Evolutionary conservation across 1,140 invertebrate genomes (phyloP).

Genomic region (Ganaspis sp.): DNA sequence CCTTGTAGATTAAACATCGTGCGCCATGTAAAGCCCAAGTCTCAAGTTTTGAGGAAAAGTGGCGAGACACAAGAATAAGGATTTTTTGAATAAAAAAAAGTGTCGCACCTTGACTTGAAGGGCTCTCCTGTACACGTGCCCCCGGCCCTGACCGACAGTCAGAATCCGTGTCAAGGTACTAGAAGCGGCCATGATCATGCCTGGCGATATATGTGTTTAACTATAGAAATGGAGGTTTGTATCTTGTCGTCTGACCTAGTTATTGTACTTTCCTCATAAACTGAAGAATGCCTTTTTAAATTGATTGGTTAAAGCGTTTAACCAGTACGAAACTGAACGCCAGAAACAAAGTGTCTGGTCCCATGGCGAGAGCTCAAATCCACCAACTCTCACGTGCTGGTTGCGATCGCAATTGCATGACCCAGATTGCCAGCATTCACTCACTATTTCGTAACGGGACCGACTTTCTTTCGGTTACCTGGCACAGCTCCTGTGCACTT

Average conservation of each 20-base stretch:
- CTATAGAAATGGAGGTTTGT: constrained; percentile 12
- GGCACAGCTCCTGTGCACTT: constrained; percentile 23
- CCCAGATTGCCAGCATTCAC: constrained; percentile 72
- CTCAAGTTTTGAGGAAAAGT: not conserved
- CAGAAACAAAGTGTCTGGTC: not conserved
- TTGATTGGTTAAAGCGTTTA: not conserved
- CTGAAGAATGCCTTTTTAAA: not conserved
- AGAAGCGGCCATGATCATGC: constrained; percentile 44
- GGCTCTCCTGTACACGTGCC: constrained; percentile 45
- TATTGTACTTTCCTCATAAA: constrained; percentile 11
- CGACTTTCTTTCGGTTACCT: constrained; percentile 68
- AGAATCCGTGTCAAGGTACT: constrained; percentile 72
- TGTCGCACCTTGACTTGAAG: constrained; percentile 24
- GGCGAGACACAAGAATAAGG: not conserved
- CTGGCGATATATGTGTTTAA: not conserved
- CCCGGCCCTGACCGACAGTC: constrained; percentile 59
- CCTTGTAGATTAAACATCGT: no score
- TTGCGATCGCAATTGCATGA: constrained; percentile 70
- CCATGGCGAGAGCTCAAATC: constrained; percentile 10
- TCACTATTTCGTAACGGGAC: constrained; percentile 75
- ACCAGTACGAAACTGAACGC: constrained; percentile 10
- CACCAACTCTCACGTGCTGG: constrained; percentile 57
- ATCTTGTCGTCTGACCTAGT: constrained; percentile 16
- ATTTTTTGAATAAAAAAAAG: not conserved
- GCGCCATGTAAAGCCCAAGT: no score